Base-by-base conservation (phyloP, 2,113 vertebrate species). In the Fulica atra region DNA sequence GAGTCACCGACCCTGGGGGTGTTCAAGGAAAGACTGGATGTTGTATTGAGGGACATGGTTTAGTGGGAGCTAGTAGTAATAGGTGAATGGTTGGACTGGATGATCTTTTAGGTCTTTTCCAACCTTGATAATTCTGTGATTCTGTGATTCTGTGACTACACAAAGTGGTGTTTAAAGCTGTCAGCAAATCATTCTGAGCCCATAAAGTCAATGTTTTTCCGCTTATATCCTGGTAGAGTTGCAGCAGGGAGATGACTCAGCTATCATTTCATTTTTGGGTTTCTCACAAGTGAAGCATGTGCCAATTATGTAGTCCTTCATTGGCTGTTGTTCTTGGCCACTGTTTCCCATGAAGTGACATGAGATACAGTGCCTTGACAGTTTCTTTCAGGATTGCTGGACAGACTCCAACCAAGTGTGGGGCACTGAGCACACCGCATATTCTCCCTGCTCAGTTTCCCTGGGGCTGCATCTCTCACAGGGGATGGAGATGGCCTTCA, bases 311-410 rank as follows among this genome's bases (percentile, higher is more conserved):
- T 11, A 35, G 38, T 44, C 60, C 53, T 56, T 79, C 57, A 33
- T 1, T 65, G 35, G 10, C 24, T 82, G 50, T 16, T 80, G 29
- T 29, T 72, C 26, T 86, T 88, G 59, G 40, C 56, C 68, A 2
- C 48, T 36, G 14, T 83, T 21, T 36, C 11, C 23, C 1, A 1
- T 2, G 8, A 77, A 53, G 69, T 0, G 0, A n/a, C 26, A 33
- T 6, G 66, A 74, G 42, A 51, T 61, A 51, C 24, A 9, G 4
- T 50, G 48, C 56, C 38, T 60, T 35, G 21, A 44, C n/a, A 71
- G 2, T 35, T 56, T 65, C 68, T 88, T 16, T 71, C 93, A 53
- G 42, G 31, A 40, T 24, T 81, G 35, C 70, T 89, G 48, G n/a
- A 26, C 20, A 51, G 42, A 48, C 35, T 94, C 79, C 54, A 84